Percentiles rank a stretch among this genome's conserved stretches.
phyloP scores from a whole-genome alignment of 2,113 vertebrate species.

The Atlantisia rogersi region DNA sequence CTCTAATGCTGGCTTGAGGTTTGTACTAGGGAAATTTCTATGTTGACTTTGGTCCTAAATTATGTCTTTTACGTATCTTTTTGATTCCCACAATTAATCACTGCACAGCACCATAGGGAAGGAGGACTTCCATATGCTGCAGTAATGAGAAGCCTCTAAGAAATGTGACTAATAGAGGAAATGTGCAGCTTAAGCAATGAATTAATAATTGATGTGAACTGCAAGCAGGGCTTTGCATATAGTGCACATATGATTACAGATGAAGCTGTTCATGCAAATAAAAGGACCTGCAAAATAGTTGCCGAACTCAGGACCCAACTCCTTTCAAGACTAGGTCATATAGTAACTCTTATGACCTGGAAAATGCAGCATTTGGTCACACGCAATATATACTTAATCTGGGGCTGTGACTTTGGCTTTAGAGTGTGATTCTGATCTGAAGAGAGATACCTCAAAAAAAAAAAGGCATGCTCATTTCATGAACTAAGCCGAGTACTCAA shows the following conservation, averaged over 20 bases:
- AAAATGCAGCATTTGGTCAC: not conserved
- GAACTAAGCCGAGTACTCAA: not conserved
- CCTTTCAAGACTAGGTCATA: not conserved
- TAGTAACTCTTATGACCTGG: not conserved
- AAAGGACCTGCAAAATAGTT: constrained; percentile 33
- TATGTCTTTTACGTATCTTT: constrained; percentile 1
- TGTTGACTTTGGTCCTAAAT: not conserved
- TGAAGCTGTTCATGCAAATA: constrained; percentile 49
- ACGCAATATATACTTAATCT: not conserved
- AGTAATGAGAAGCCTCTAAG: constrained; percentile 68
- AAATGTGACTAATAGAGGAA: constrained; percentile 60
- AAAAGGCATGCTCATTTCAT: not conserved
- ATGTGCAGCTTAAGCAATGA: constrained; percentile 39
- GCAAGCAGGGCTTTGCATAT: constrained; percentile 46
- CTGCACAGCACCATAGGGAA: not conserved
- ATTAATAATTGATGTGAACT: constrained; percentile 49
- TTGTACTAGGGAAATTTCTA: not conserved
- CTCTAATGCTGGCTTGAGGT: not conserved
- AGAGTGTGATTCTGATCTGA: not conserved
- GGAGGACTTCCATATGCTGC: constrained; percentile 63
- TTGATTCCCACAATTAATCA: constrained; percentile 48
- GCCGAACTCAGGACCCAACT: not conserved
- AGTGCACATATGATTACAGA: constrained; percentile 26
- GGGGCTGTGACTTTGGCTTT: not conserved
- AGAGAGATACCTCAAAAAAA: not conserved